Evolutionary conservation across 2,113 vertebrate species (phyloP), one percentile per base, ranked within the genome.

Genomic region (Sylvicapra grimmia): DNA sequence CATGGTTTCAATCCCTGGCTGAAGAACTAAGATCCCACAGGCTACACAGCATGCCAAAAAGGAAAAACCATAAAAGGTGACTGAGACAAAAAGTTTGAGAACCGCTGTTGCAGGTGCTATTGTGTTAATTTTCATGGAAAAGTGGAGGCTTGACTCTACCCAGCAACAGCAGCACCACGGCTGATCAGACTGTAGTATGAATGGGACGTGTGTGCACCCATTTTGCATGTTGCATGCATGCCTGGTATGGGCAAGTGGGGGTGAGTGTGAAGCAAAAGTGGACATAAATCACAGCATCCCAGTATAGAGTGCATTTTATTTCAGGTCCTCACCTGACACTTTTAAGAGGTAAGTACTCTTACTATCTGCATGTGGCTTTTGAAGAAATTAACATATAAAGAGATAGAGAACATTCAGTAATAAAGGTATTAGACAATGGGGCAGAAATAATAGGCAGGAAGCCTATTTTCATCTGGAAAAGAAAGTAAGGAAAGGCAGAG

Each of bases 101-200:
- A 75, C 1, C 0, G 0, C 11, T 36, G 4, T 16, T 91, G 1
- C 31, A 18, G 2, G 25, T n/a, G 11, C 11, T 79, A 16, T 36
- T 56, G 14, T n/a, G 75, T 5, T 25, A 61, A n/a, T 80, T 58
- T 29, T 56, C 53, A 5, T 2, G 0, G 27, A 21, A 93, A 58
- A 83, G 58, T 0, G 0, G 49, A 89, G 49, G 6, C 6, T 65
- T 53, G 33, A 12, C 59, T 33, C 11, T 44, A 31, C 21, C 21
- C 54, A 88, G 14, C 16, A 7, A n/a, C 1, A 14, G 16, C 6
- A 15, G 16, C 49, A 49, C 18, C 77, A 36, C 0, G 2, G 47
- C 3, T 40, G 23, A n/a, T 6, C 8, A 6, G 12, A 16, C 21
- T 63, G 12, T 5, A 13, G 12, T 19, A 4, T 21, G 4, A 33